Evolutionary conservation across 2,888 invertebrate species (phyloP), one percentile per base, ranked within the genome.

Genomic region (Sarcophaga carnaria): DNA sequence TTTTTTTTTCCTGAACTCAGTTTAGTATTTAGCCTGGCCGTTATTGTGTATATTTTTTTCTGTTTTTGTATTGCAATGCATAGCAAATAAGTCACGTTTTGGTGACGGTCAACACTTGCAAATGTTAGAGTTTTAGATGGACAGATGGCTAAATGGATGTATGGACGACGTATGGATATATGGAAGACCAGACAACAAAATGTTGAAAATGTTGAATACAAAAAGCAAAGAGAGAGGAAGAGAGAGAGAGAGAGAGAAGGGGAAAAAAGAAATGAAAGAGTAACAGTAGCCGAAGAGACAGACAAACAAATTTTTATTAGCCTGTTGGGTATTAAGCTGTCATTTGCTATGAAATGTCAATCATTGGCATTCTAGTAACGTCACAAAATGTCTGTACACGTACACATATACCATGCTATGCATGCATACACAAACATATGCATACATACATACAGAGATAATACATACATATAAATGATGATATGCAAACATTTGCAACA

Each of bases 281-380:
- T 77, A 62, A 67, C 67, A 67, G 54, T 54, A 54, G 17, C 54
- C 4, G 17, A 37, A 67, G 67, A 75, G 67, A 67, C 79, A 85
- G 72, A 72, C 84, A 86, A 88, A 80, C 88, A 85, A 82, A 83
- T 81, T 86, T 88, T 88, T 88, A 84, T 86, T 86, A 80, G 88
- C 84, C 88, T 84, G 79, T 85, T 87, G 87, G 84, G 89, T 70
- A 85, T 86, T 82, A 85, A 87, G 85, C 85, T 89, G 88, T 88
- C 89, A 88, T 88, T 88, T 85, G 77, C 88, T 88, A 87, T 88
- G 79, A 89, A 84, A 88, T 88, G 88, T 88, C 88, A 89, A 87
- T 88, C 88, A 89, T 85, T 88, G 88, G 69, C 88, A 88, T 84
- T 84, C 86, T 84, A 81, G 87, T 84, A 87, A 87, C 87, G 87